A percentile compares a stretch with the other conserved stretches of the same genome.
These are phyloP conservation scores for Thereva nobilitata DNA, from an alignment of 2,888 invertebrate species.

Conservation along the genomic window DNA sequence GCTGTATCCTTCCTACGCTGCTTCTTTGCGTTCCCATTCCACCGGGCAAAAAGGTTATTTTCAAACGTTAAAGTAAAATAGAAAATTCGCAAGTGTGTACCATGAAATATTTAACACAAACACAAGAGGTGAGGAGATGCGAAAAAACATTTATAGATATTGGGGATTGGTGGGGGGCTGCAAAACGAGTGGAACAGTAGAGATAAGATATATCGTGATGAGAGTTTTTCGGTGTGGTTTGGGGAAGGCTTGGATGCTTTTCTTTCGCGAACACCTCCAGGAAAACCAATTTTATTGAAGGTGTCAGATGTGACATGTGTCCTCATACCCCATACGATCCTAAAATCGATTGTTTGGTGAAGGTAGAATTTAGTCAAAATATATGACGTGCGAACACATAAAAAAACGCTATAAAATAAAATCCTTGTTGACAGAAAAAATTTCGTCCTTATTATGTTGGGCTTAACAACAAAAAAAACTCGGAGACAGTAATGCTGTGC, in stretches of 20 bases:
- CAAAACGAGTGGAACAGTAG: slow-evolving; percentile 31
- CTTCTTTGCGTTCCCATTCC: not conserved
- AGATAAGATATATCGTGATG: slow-evolving; percentile 35
- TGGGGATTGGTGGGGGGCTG: not conserved
- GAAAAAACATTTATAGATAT: slow-evolving; percentile 28
- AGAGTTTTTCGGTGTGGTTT: not conserved
- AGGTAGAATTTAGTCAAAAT: not conserved
- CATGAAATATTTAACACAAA: slow-evolving; percentile 25
- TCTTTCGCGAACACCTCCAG: slow-evolving; percentile 14
- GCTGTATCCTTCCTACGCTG: slow-evolving; percentile 2
- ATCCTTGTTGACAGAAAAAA: too few relatives aligned
- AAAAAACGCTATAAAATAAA: too few relatives aligned
- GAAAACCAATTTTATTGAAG: slow-evolving; percentile 28
- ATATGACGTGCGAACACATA: too few relatives aligned
- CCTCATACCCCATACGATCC: not conserved
- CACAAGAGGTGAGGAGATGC: slow-evolving; percentile 6
- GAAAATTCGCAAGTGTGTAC: slow-evolving; percentile 26
- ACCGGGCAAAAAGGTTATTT: slow-evolving; percentile 18
- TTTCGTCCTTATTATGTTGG: too few relatives aligned
- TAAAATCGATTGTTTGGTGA: slow-evolving; percentile 14
- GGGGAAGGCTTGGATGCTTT: slow-evolving; percentile 3
- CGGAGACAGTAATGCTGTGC: too few relatives aligned
- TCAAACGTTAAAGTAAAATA: slow-evolving; percentile 4
- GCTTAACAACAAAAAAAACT: too few relatives aligned
- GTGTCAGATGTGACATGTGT: slow-evolving; percentile 30